Conservation (phyloP, 2,113 vertebrate species). For the Lagopus leucura region DNA sequence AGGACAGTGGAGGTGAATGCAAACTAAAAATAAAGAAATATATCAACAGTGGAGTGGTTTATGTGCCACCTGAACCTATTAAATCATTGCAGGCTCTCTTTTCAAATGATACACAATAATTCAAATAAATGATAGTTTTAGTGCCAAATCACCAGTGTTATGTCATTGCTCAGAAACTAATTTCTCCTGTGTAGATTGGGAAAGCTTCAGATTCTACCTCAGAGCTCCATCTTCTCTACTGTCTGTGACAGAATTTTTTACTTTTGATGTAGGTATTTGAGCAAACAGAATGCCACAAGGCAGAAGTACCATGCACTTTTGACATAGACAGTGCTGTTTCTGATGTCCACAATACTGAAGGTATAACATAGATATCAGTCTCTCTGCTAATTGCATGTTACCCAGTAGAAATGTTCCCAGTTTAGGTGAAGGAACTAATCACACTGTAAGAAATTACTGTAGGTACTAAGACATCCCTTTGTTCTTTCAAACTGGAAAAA, state of each 20-base stretch:
- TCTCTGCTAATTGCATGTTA: not conserved
- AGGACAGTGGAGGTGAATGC: not conserved
- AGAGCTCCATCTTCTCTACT: not conserved
- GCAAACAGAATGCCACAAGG: not conserved
- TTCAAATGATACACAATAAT: not conserved
- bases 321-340: not conserved
- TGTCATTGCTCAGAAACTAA: not conserved
- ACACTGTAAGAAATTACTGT: not conserved
- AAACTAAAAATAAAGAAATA: not conserved
- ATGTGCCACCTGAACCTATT: not conserved
- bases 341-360: not conserved
- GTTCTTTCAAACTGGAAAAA: not conserved
- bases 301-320: not conserved
- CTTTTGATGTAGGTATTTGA: not conserved
- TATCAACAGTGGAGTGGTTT: not conserved
- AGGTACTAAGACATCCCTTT: not conserved
- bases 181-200: not conserved
- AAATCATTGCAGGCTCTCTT: not conserved
- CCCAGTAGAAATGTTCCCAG: not conserved
- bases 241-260: not conserved
- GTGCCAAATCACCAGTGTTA: not conserved
- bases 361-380: rapidly evolving
- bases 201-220: not conserved
- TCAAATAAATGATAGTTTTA: not conserved
- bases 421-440: not conserved